Conservation (phyloP, 2,113 vertebrate species). For the Trichomycterus rosablanca region DNA sequence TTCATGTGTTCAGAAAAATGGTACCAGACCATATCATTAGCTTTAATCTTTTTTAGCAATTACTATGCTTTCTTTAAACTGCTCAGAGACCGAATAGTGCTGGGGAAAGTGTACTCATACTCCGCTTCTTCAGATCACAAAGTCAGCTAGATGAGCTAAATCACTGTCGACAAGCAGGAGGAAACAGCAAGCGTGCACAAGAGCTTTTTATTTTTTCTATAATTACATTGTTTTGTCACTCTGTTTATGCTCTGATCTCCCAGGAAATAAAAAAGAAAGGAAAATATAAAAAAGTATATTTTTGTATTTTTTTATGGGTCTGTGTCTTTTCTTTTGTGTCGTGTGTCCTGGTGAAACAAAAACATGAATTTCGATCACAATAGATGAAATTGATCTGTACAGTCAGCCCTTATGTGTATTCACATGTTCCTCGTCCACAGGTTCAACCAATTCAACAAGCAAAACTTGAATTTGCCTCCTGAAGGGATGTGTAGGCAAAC, state of each 20-base stretch:
- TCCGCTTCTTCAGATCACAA: constrained; percentile 83
- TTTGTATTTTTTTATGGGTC: constrained; percentile 94
- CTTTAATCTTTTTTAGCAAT: constrained; percentile 98
- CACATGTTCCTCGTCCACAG: too few species aligned
- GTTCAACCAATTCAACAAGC: too few species aligned
- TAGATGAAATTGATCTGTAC: too few species aligned
- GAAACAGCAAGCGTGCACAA: constrained; percentile 60
- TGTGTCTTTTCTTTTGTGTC: too few species aligned
- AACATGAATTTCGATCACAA: too few species aligned
- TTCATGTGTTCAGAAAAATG: constrained; percentile 93
- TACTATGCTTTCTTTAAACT: constrained; percentile 98
- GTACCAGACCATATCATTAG: constrained; percentile 96
- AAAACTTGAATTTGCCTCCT: too few species aligned
- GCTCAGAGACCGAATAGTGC: constrained; percentile 91
- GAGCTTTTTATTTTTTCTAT: constrained; percentile 97
- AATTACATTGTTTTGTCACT: constrained; percentile 79
- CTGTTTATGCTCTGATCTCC: constrained; percentile 78
- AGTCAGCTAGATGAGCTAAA: constrained; percentile 70
- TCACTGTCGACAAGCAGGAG: constrained; percentile 28
- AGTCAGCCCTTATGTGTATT: too few species aligned
- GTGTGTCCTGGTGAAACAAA: too few species aligned
- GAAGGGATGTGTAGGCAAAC: too few species aligned
- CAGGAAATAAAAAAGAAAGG: constrained; percentile 79
- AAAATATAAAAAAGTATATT: too few species aligned
- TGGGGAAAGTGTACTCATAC: constrained; percentile 93